Conservation (phyloP, 2,113 vertebrate genomes). For the Cyanocitta stelleri region DNA sequence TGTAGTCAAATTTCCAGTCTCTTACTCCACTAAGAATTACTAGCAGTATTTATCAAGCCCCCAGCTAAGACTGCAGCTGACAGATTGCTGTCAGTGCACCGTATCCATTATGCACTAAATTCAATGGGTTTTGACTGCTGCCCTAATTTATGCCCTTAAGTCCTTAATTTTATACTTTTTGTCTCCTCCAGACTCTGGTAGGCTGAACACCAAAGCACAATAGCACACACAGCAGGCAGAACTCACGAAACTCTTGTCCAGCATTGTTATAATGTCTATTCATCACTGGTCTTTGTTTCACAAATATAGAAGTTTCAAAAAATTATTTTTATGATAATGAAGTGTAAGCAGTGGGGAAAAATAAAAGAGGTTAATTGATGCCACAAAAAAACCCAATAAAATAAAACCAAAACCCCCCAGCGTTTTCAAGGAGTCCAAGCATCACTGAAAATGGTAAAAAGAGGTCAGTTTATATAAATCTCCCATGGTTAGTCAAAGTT, state of each 20-base stretch:
- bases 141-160: background rate
- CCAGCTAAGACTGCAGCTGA: background rate
- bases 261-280: background rate
- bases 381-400: background rate
- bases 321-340: background rate
- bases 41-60: background rate
- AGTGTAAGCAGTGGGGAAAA: background rate
- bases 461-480: background rate
- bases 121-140: background rate
- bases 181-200: background rate
- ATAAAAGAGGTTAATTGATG: background rate
- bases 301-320: background rate
- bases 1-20: background rate
- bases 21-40: background rate
- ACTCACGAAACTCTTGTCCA: background rate
- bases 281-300: background rate
- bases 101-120: background rate
- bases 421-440: background rate
- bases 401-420: fast-evolving
- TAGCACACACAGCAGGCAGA: background rate
- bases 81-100: background rate
- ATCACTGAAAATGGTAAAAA: background rate
- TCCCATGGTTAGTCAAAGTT: background rate
- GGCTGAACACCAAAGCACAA: background rate
- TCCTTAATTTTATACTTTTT: background rate